These are phyloP conservation scores for Rhyacophila brunnea DNA, from an alignment of 1,140 invertebrate species.

Conservation along the genomic window DNA sequence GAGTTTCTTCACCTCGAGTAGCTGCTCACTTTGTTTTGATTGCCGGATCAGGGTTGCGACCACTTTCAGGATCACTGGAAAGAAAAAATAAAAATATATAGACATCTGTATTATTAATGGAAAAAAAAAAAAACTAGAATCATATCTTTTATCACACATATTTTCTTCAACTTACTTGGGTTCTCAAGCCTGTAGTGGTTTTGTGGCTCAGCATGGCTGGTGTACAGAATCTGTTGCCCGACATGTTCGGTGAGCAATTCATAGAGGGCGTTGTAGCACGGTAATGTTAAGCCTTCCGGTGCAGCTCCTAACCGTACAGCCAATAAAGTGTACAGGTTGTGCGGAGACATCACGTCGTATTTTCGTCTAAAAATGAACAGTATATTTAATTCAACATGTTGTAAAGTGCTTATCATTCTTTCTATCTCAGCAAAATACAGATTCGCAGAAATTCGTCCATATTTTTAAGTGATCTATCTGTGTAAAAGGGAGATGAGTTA, in stretches of 20 bases:
- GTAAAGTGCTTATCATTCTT: too few species aligned
- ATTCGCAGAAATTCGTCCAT: too few species aligned
- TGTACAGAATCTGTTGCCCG: slow-evolving; percentile 89
- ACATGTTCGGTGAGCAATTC: slow-evolving; percentile 98
- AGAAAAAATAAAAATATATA: slow-evolving; percentile 1
- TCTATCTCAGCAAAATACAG: too few species aligned
- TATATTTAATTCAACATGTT: too few species aligned
- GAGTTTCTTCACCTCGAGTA: slow-evolving; percentile 92
- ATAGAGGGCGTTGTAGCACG: slow-evolving; percentile 98
- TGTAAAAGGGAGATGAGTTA: too few species aligned
- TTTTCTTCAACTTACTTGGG: slow-evolving; percentile 78
- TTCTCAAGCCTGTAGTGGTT: slow-evolving; percentile 94
- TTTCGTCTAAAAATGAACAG: slow-evolving; percentile 71
- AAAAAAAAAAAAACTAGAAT: too few species aligned
- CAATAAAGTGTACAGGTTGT: slow-evolving; percentile 96
- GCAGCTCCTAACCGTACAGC: slow-evolving; percentile 89
- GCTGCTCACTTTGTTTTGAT: slow-evolving; percentile 88
- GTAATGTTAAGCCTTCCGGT: slow-evolving; percentile 83
- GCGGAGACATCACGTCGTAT: slow-evolving; percentile 97
- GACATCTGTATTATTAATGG: not conserved
- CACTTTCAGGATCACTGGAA: slow-evolving; percentile 95
- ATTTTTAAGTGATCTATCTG: too few species aligned
- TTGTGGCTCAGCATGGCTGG: slow-evolving; percentile 90
- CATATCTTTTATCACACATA: too few species aligned
- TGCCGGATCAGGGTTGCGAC: slow-evolving; percentile 95